Evolutionary conservation across 1,140 invertebrate genomes (phyloP).

Genomic region (Leucophenga varia): DNA sequence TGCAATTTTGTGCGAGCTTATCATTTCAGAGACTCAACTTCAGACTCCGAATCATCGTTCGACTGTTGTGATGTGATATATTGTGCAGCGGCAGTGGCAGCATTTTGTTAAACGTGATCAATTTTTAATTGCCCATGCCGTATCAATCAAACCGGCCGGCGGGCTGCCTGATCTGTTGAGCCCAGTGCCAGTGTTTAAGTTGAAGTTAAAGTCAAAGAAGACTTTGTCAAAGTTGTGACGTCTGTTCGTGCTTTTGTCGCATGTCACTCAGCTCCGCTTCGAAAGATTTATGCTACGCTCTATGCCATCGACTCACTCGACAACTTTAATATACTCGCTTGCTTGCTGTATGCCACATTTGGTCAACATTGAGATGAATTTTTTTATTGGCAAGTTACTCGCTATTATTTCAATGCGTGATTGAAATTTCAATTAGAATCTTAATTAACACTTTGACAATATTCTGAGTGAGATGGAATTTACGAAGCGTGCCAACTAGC

Average conservation of each 20-base stretch:
- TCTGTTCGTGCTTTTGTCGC: slow-evolving; percentile 43
- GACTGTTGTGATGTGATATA: slow-evolving; percentile 52
- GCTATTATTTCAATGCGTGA: too few species aligned
- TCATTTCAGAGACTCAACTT: too few species aligned
- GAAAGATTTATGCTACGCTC: slow-evolving; percentile 39
- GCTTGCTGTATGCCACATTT: too few species aligned
- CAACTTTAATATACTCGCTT: too few species aligned
- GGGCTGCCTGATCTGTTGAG: neutral
- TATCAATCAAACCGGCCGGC: slow-evolving; percentile 15
- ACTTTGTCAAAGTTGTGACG: slow-evolving; percentile 12
- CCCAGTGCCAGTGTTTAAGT: too few species aligned
- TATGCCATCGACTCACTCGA: slow-evolving; percentile 13
- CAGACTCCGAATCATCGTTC: too few species aligned
- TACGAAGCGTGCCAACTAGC: too few species aligned
- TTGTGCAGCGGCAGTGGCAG: slow-evolving; percentile 36
- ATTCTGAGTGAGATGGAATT: too few species aligned
- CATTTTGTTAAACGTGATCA: slow-evolving; percentile 54
- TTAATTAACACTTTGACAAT: too few species aligned
- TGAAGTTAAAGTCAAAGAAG: slow-evolving; percentile 12
- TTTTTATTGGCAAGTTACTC: too few species aligned
- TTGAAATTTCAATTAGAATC: too few species aligned
- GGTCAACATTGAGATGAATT: too few species aligned
- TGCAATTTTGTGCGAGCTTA: neutral
- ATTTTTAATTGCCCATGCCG: slow-evolving; percentile 49
- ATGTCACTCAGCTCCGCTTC: slow-evolving; percentile 51